phyloP scores from a whole-genome alignment of 1,140 invertebrate species.

The Zophobas morio region DNA sequence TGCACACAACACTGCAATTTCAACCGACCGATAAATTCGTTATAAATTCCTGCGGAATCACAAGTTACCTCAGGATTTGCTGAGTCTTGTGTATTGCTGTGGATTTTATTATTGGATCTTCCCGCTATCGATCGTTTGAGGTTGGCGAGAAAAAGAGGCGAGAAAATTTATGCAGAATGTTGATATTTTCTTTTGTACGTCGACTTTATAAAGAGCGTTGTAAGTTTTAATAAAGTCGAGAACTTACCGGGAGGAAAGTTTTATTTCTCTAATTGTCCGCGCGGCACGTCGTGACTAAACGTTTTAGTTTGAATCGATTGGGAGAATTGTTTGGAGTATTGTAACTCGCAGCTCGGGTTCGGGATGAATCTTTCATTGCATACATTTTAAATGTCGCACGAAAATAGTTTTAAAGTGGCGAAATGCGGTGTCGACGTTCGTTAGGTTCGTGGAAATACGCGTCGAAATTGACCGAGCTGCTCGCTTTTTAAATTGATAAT shows the following conservation, averaged over 20 bases:
- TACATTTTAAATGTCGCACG: no score
- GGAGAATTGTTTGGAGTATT: not conserved
- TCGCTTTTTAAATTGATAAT: no score
- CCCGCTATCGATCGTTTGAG: slow-evolving; percentile 20
- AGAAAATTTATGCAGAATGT: slow-evolving; percentile 39
- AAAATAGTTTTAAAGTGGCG: no score
- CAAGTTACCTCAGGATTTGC: slow-evolving; percentile 16
- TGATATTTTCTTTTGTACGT: slow-evolving; percentile 15
- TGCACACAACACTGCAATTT: no score
- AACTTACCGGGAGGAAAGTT: not conserved
- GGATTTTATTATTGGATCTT: slow-evolving; percentile 32
- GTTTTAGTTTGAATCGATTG: slow-evolving; percentile 3
- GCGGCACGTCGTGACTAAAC: not conserved
- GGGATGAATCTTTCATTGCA: no score
- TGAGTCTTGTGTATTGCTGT: slow-evolving; percentile 1
- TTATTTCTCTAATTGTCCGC: slow-evolving; percentile 29
- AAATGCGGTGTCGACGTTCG: no score
- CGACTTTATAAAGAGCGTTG: slow-evolving; percentile 38
- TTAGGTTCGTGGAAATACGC: no score
- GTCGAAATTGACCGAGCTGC: no score
- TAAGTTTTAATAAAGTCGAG: slow-evolving; percentile 38
- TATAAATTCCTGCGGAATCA: slow-evolving; percentile 15
- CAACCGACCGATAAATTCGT: slow-evolving; percentile 14
- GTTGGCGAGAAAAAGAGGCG: slow-evolving; percentile 8
- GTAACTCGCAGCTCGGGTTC: no score